Evolutionary conservation across 2,113 vertebrate species (phyloP).

Genomic region (Vulpes vulpes): DNA sequence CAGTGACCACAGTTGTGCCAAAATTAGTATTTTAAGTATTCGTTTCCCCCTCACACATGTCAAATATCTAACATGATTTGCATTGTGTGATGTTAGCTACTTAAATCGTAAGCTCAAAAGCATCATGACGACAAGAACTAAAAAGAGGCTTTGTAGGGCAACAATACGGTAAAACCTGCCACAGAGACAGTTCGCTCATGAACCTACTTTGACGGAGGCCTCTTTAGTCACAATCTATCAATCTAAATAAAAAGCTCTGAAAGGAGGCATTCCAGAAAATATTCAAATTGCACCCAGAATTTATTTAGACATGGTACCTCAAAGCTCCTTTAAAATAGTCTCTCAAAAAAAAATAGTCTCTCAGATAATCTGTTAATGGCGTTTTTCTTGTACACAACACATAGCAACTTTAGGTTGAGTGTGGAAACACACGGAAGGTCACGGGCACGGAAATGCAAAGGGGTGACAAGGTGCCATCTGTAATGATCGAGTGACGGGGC

Average conservation of each 20-base stretch:
- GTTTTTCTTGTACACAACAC: not conserved
- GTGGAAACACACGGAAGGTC: not conserved
- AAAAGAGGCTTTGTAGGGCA: not conserved
- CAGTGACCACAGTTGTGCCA: slow-evolving; percentile 10
- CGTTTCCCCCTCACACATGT: slow-evolving; percentile 9
- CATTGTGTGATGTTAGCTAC: slow-evolving; percentile 37
- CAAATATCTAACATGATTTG: slow-evolving; percentile 26
- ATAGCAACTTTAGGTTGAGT: not conserved
- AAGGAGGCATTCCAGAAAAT: slow-evolving; percentile 9
- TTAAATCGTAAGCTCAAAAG: slow-evolving; percentile 20
- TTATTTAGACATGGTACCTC: slow-evolving; percentile 32
- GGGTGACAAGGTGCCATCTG: not conserved
- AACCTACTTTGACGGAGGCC: not conserved
- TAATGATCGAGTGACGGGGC: not conserved
- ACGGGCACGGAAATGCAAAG: not conserved
- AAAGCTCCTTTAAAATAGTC: not conserved
- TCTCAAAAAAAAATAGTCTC: not conserved
- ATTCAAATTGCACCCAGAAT: not conserved
- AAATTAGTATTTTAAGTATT: slow-evolving; percentile 61
- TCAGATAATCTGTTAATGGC: not conserved
- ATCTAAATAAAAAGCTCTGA: slow-evolving; percentile 32
- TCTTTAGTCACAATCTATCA: not conserved
- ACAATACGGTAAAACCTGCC: not conserved
- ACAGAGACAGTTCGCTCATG: not conserved
- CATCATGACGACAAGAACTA: not conserved